Base-by-base conservation (phyloP, 2,113 vertebrate genomes). In the Amphilophus citrinellus region DNA sequence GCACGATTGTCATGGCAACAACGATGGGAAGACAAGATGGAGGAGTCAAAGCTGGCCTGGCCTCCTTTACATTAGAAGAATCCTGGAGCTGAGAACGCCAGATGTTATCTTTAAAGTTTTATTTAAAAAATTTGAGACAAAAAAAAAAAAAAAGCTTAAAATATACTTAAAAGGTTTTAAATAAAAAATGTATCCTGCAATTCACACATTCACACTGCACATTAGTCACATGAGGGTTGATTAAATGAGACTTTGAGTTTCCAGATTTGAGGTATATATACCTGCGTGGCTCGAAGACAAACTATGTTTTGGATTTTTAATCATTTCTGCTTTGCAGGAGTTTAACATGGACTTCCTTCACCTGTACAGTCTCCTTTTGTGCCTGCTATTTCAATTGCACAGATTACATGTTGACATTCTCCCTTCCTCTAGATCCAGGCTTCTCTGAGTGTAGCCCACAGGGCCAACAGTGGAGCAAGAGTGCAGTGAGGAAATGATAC, bases 1-100 rank as follows among this genome's bases (percentile, higher is more conserved):
- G 88, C 89, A 91, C 60, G 57, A 95, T 95, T 92, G 94, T 93
- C 94, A 95, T 95, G 93, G 94, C 93, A 95, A 95, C 94, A 93
- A 91, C 50, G 80, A 73, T 82, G 71, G 73, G 17, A 93, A 93
- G 89, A 92, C 88, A 94, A 94, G 92, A 93, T 93, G 92, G 91
- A 89, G 90, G 84, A 91, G 77, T 91, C 58, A 77, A 68, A 61
- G 76, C 59, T 86, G 89, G 77, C 78, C 83, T 91, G 93, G 85
- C 88, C 91, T 95, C 89, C 77, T 93, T 88, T 86, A 82, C 77
- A 83, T 27, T 53, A 44, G 53, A 71, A 66, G 24, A 59, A 79
- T 71, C 37, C 14, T 58, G n/a, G 39, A 56, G 79, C 42, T 87
- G 82, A 89, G 76, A 68, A 84, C 44, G 32, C 63, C 76, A 88